phyloP scores from a whole-genome alignment of 2,888 invertebrate genomes.

The Heliconius ismenius region DNA sequence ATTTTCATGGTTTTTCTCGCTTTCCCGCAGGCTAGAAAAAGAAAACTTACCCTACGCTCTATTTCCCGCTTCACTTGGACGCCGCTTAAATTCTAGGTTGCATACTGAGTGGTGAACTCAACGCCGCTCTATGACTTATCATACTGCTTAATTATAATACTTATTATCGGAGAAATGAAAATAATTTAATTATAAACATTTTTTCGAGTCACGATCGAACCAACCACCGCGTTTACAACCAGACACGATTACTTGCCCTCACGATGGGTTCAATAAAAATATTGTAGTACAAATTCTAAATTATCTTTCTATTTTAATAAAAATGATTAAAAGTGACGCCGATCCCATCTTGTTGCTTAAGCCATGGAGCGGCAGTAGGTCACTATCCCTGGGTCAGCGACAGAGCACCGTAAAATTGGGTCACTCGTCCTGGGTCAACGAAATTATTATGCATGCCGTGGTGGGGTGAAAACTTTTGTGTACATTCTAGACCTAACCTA shows the following conservation, averaged over 20 bases:
- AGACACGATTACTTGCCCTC: no score
- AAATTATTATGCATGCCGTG: not conserved
- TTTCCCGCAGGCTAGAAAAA: not conserved
- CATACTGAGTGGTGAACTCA: not conserved
- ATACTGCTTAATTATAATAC: no score
- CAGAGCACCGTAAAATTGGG: not conserved
- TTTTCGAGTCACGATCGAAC: not conserved
- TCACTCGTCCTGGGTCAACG: constrained; percentile 11
- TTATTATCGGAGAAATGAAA: not conserved
- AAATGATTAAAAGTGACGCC: not conserved
- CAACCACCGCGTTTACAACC: not conserved
- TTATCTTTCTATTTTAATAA: not conserved
- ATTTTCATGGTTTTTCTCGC: not conserved
- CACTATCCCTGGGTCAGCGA: not conserved
- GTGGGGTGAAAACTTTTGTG: not conserved
- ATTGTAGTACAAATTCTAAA: not conserved
- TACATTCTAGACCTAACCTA: not conserved
- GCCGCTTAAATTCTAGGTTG: not conserved
- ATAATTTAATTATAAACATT: not conserved
- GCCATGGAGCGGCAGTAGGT: not conserved
- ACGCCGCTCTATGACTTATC: not conserved
- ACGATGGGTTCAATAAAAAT: not conserved
- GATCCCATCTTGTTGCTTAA: not conserved
- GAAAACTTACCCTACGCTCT: not conserved
- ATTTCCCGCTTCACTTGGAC: not conserved